Evolutionary conservation across 2,113 vertebrate genomes (phyloP), one percentile per base, ranked within the genome.

Genomic region (Dissostichus mawsoni): DNA sequence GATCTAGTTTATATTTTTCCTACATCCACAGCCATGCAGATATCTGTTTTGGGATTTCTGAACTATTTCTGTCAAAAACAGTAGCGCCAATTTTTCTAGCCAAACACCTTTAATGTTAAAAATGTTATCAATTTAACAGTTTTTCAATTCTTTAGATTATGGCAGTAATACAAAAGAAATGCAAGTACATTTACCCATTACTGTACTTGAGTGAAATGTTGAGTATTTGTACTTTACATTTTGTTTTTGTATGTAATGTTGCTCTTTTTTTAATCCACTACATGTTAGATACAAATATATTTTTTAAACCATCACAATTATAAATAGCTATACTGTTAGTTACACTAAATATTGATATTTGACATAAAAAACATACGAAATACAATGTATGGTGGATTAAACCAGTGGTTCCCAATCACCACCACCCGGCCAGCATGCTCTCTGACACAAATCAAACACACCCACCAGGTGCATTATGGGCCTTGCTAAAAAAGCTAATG

Each of bases 1-100:
- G 8, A 69, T 76, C 59, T 67, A 65, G 5, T 69, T 79, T n/a
- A 57, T 45, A 55, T 65, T 47, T 55, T 41, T 45, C 11, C 45
- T 17, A 57, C 36, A 29, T n/a, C 2, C 11, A 55, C 52, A 11
- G 11, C 11, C 14, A 33, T 57, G 55, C 51, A 52, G 17, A 47
- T 36, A 52, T 56, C 13, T 44, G 8, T 61, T 23, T 57, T 65
- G 9, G 47, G 5, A 74, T 16, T 62, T 67, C 62, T 62, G 20
- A 36, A 44, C 3, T 63, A 9, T 1, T 51, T 64, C 10, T 23
- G 0, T 4, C 8, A 12, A 14, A 72, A 47, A 44, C 36, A 56
- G 58, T 33, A 66, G 17, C 33, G 2, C 9, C 33, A 23, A 20
- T 8, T 48, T 18, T 18, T 36, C 14, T 51, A 48, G 16, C 16